Percentiles rank a stretch among this genome's conserved stretches.
phyloP scores from a whole-genome alignment of 2,888 invertebrate genomes.

The Ptilodon capucinus region DNA sequence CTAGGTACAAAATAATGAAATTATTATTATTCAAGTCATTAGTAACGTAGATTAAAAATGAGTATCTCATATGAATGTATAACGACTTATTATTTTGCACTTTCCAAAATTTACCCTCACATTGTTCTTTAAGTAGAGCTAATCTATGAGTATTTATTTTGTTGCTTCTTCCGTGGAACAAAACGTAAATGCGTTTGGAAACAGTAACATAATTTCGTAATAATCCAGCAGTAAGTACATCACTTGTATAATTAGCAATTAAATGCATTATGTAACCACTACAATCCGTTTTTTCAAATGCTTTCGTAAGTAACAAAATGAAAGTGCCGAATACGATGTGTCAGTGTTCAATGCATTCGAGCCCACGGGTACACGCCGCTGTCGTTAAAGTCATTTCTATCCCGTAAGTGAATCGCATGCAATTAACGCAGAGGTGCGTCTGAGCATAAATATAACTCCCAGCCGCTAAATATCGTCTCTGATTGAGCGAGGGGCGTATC shows the following conservation, averaged over 20 bases:
- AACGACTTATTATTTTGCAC: neutral
- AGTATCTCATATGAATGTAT: too few species aligned
- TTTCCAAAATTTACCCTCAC: too few species aligned
- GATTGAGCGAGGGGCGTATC: slow-evolving; percentile 74
- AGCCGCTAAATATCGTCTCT: slow-evolving; percentile 66
- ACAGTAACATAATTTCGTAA: neutral
- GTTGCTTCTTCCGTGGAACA: too few species aligned
- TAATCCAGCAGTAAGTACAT: slow-evolving; percentile 11
- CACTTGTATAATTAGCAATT: slow-evolving; percentile 18
- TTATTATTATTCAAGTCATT: too few species aligned
- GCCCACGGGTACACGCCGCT: slow-evolving; percentile 46
- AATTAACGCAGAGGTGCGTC: slow-evolving; percentile 72
- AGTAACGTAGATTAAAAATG: too few species aligned
- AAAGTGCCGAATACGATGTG: slow-evolving; percentile 24
- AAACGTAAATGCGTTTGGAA: too few species aligned
- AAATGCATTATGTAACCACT: slow-evolving; percentile 10
- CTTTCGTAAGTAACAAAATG: slow-evolving; percentile 22
- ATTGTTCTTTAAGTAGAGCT: too few species aligned
- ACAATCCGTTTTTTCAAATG: slow-evolving; percentile 17
- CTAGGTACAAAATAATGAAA: too few species aligned
- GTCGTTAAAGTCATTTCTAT: slow-evolving; percentile 62
- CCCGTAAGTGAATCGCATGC: slow-evolving; percentile 66
- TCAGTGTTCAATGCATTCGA: slow-evolving; percentile 32
- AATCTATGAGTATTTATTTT: too few species aligned
- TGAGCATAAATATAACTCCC: slow-evolving; percentile 66